Percentiles rank a stretch among this genome's conserved stretches.
Evolutionary conservation across 2,797 vertebrate genomes (phyloP).

Genomic region (Tadarida brasiliensis): DNA sequence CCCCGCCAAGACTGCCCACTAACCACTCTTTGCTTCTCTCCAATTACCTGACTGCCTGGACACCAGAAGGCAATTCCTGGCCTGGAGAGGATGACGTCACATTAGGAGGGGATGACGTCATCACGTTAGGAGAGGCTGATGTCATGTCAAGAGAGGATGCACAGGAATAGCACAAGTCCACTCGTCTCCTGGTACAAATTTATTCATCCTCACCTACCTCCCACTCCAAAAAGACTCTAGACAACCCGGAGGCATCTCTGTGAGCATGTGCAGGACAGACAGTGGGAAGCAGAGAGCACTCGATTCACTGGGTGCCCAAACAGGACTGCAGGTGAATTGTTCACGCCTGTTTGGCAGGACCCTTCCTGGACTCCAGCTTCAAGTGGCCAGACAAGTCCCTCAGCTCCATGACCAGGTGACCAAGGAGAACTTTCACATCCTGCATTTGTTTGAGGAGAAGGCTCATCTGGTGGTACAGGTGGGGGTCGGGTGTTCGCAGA

Average conservation of each 20-base stretch:
- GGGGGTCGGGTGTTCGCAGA: not conserved
- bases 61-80: not conserved
- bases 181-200: not conserved
- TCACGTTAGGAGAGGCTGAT: not conserved
- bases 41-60: not conserved
- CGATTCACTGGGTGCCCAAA: not conserved
- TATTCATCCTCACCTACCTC: not conserved
- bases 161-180: not conserved
- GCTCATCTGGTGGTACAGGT: conserved; percentile 58
- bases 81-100: not conserved
- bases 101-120: not conserved
- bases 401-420: conserved; percentile 73
- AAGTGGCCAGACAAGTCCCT: conserved; percentile 56
- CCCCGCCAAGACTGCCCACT: not conserved
- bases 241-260: not conserved
- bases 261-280: not conserved
- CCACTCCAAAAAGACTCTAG: not conserved
- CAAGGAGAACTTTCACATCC: conserved; percentile 71
- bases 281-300: not conserved
- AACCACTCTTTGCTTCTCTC: not conserved
- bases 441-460: conserved; percentile 73
- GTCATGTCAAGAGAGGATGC: not conserved
- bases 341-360: not conserved
- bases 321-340: accelerated
- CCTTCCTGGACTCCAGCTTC: not conserved